These are phyloP conservation scores for Saccostrea cuccullata DNA, from an alignment of 1,140 invertebrate genomes.

Conservation along the genomic window DNA sequence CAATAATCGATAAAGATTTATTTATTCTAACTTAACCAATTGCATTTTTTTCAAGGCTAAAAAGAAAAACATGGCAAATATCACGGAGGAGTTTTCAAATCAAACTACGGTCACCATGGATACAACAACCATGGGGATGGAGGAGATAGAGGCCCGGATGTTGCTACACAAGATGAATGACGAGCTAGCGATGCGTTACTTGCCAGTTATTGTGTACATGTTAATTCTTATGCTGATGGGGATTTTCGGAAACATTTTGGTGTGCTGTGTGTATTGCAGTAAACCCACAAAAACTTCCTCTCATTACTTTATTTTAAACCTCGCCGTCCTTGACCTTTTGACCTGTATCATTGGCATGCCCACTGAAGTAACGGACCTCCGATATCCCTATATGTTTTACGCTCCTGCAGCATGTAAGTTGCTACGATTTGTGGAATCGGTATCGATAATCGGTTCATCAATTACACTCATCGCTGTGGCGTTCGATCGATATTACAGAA, in stretches of 20 bases:
- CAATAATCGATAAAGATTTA: too few species aligned
- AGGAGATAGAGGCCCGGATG: constrained; percentile 14
- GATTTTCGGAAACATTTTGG: constrained; percentile 71
- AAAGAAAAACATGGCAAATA: constrained; percentile 1
- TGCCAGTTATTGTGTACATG: constrained; percentile 74
- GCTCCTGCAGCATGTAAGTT: constrained; percentile 72
- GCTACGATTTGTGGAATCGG: constrained; percentile 70
- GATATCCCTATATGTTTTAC: constrained; percentile 74
- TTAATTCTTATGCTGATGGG: constrained; percentile 68
- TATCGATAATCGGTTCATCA: constrained; percentile 73
- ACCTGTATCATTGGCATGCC: constrained; percentile 74
- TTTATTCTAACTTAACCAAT: too few species aligned
- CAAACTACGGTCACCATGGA: constrained; percentile 1
- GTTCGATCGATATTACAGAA: constrained; percentile 73
- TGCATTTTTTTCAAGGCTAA: too few species aligned
- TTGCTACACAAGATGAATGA: constrained; percentile 61
- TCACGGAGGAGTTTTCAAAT: constrained; percentile 4
- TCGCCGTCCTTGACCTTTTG: constrained; percentile 73
- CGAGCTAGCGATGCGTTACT: constrained; percentile 68
- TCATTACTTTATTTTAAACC: constrained; percentile 73
- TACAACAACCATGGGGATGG: constrained; percentile 23
- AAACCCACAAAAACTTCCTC: constrained; percentile 71
- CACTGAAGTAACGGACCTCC: constrained; percentile 73
- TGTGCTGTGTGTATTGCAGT: constrained; percentile 70
- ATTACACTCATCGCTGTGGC: constrained; percentile 72